Base-by-base conservation (phyloP, 2,113 vertebrate genomes). In the Lethenteron camtschaticum region DNA sequence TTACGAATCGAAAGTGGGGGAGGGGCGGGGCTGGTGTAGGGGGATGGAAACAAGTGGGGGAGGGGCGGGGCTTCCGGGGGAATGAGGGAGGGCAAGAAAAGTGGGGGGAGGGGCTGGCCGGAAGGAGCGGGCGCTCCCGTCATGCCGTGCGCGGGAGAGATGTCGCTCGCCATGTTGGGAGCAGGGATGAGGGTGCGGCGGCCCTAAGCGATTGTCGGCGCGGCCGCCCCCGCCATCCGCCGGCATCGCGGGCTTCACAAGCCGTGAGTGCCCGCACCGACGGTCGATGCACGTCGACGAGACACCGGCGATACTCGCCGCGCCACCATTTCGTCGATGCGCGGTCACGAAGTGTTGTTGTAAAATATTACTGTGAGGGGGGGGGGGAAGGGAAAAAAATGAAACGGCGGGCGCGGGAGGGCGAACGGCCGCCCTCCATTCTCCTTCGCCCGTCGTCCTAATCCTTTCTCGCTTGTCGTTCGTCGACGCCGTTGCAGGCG, bases 401-500 rank as follows among this genome's bases (percentile, higher is more conserved):
- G 8, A n/a, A 16, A 9, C n/a, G 63, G n/a, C 63, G 63, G 16
- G 59, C 13, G 59, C 59, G 59, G 24, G 63, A 66, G n/a, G 63
- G n/a, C 63, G n/a, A 24, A 10, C 63, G 24, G 24, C 24, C 8
- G 10, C 63, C 24, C 24, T 66, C 8, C 63, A 66, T 11, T 24
- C 24, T 66, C 24, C 63, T 66, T 66, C 24, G 63, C n/a, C 63
- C 41, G 41, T 55, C 12, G 5, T 55, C 8, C 12, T 14, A 4
- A 24, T 1, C 55, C 41, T 63, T 71, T 5, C 24, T 5, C 24
- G 16, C 55, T 68, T 3, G 55, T 20, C 71, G 3, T 11, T 56
- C 13, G n/a, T 9, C n/a, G 24, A 66, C 24, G n/a, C 63, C 68
- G 58, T 2, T 72, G 12, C 69, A 83, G 80, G 75, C 81, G 82